Evolutionary conservation across 2,113 vertebrate species (phyloP), one percentile per base, ranked within the genome.

Genomic region (Panurus biarmicus): DNA sequence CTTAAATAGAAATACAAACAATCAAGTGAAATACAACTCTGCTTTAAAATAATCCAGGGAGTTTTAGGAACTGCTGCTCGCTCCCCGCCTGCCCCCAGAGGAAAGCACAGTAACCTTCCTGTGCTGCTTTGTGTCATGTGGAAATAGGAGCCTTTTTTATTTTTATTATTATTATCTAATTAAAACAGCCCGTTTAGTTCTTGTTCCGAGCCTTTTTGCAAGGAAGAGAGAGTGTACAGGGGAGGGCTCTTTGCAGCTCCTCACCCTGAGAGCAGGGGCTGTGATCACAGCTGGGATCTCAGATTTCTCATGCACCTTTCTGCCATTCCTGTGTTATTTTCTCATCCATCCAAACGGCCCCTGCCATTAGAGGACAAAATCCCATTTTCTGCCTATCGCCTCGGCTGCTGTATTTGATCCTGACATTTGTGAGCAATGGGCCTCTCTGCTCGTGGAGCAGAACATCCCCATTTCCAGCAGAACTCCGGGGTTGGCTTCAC

Each of bases 1-100:
- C 76, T 74, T 71, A 95, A 95, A 94, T 66, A 96, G 89, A 74
- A 97, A 80, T 66, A 66, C 94, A 94, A 94, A 91, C 87, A 85
- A 87, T 53, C 67, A 12, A 85, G 35, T 80, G 87, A 96, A 97
- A 95, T 10, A 74, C 20, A 86, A 85, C 67, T 4, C 76, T 5
- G 2, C 80, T 56, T 84, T 86, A 74, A 94, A 94, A 87, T 71
- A 87, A 95, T 84, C 83, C 69, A 13, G 51, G 76, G 82, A 83
- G 60, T 44, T 90, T 90, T 40, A 88, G 65, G 85, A 83, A 31
- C n/a, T 25, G 71, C 72, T 91, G 80, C 33, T 91, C 86, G 51
- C 42, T 85, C 64, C 60, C 67, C 0, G 8, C 42, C 67, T 57
- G 66, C 29, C 54, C 64, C 87, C 47, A 21, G 42, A 71, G 66